Evolutionary conservation across 2,888 invertebrate species (phyloP), one percentile per base, ranked within the genome.

Genomic region (Drosophila affinis): DNA sequence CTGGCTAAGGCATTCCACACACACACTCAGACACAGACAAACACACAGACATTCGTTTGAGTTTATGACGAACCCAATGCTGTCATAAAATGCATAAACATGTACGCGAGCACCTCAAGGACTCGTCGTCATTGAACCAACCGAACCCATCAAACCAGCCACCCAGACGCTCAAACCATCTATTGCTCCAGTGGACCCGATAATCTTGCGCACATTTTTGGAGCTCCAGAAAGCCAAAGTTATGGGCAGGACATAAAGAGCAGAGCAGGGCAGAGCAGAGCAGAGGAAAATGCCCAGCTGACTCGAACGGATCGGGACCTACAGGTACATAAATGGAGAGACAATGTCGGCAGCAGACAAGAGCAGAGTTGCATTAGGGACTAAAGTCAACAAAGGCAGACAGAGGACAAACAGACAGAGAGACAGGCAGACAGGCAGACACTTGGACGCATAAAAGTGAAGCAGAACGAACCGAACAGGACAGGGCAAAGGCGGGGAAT

Each of bases 41-140:
- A 21, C 21, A 21, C 21, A 21, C 24, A 24, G 0, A 24, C 65
- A 51, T 45, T 27, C 34, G 34, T 54, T 18, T 49, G 49, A 34
- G 55, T 67, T 65, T 67, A 65, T 51, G 65, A 6, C 56, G 24
- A 39, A 53, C 62, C 53, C 64, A 53, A 62, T 52, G 53, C 47
- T 64, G 55, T 57, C 67, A 56, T 67, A 65, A 67, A 67, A 65
- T 45, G 14, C 67, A 51, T 29, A 29, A 29, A 46, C 65, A 56
- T 67, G 65, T 65, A 63, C 56, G 47, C 55, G 34, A 34, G 47
- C 47, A 47, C 27, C 45, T 5, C 49, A 17, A 52, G 51, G 58
- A 68, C 44, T 52, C 46, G 9, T 18, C 59, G 9, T 29, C 60
- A 44, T 7, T 14, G 6, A 10, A 29, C n/a, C 12, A 9, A 24